Evolutionary conservation across 2,888 invertebrate species (phyloP).

Genomic region (Congeria kusceri): DNA sequence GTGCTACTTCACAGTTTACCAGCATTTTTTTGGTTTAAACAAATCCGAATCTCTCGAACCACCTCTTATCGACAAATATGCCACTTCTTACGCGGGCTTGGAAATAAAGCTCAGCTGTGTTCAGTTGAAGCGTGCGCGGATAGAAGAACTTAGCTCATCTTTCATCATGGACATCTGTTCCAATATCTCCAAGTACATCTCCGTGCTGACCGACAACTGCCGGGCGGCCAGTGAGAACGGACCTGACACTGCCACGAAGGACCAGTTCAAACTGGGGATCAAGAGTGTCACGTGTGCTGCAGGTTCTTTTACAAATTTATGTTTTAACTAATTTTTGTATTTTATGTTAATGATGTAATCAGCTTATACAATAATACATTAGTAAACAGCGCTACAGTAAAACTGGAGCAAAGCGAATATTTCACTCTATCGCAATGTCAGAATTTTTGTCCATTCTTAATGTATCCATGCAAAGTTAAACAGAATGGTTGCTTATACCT

Average conservation of each 20-base stretch:
- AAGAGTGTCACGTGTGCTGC: slow-evolving; percentile 82
- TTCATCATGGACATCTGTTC: slow-evolving; percentile 81
- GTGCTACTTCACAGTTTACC: slow-evolving; percentile 81
- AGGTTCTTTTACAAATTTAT: slow-evolving; percentile 31
- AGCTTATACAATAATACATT: no score
- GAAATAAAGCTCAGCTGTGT: slow-evolving; percentile 82
- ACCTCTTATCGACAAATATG: slow-evolving; percentile 81
- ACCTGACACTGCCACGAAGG: slow-evolving; percentile 70
- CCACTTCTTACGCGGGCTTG: slow-evolving; percentile 79
- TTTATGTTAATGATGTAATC: no score
- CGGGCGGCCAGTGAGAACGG: slow-evolving; percentile 76
- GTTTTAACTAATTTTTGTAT: no score
- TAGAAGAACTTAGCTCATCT: slow-evolving; percentile 78
- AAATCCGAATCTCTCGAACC: slow-evolving; percentile 13
- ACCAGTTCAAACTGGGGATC: slow-evolving; percentile 82
- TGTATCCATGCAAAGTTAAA: no score
- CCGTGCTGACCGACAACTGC: slow-evolving; percentile 80
- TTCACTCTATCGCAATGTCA: no score
- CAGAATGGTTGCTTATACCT: no score
- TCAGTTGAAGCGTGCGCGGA: slow-evolving; percentile 73
- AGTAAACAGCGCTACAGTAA: no score
- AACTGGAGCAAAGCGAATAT: no score
- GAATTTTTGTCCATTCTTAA: no score
- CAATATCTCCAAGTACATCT: slow-evolving; percentile 79
- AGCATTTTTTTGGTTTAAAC: slow-evolving; percentile 71